Evolutionary conservation across 1,140 invertebrate genomes (phyloP), one percentile per base, ranked within the genome.

Genomic region (Papilio polytes): DNA sequence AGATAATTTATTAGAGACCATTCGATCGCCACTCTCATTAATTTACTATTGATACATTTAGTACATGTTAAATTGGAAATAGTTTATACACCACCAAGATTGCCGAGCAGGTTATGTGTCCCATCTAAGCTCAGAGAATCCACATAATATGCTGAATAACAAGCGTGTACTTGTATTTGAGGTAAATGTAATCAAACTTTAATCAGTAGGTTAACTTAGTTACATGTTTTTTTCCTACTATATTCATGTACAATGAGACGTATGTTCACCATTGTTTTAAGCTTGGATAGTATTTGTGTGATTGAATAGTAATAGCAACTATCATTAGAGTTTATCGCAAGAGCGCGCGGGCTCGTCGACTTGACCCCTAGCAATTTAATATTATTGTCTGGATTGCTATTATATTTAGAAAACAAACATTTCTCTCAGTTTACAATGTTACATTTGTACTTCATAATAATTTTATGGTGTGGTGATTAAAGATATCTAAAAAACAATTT

Each of bases 1-100:
- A 41, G 77, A 63, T 83, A 83, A 83, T 80, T 80, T 83, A 83
- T 83, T 83, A 74, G 59, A 44, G 77, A 78, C 56, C 59, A 78
- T 78, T 78, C 56, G 48, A 78, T 78, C 74, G 48, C 48, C 51
- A 36, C 74, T 59, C 31, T 56, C 74, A 78, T 78, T 78, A 78
- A 78, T 78, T 78, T 78, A 56, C 48, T n/a, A 56, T 78, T 53
- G 74, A 78, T 78, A 78, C 51, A 53, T 78, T 56, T 59, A 59
- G 74, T 78, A 78, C 31, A 56, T 15, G 51, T 78, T 56, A 56
- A 56, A 78, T 56, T 78, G 51, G 51, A 53, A 31, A 56, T 59
- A 56, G 48, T 53, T 53, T 31, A 56, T 77, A 77, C 26, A 26
- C 10, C 10, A 12, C 10, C 22, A 66, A 66, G 56, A 66, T 66